Evolutionary conservation across 2,888 invertebrate species (phyloP).

Genomic region (Macrosoma leucophasiata): DNA sequence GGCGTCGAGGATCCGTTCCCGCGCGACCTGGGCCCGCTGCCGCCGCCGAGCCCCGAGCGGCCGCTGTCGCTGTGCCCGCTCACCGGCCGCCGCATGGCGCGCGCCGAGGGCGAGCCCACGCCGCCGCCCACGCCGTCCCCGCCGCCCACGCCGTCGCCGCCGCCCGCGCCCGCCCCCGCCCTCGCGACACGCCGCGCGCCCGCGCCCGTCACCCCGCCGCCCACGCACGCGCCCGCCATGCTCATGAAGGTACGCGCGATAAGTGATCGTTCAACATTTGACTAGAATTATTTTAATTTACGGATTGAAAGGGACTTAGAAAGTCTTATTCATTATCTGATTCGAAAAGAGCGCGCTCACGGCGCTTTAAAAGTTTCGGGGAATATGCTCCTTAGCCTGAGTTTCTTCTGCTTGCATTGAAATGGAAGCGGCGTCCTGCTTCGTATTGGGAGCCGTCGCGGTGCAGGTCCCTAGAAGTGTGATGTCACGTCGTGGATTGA

Average conservation of each 20-base stretch:
- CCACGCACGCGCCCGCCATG: conserved; percentile 37
- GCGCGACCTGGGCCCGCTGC: conserved; percentile 57
- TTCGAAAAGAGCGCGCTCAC: no score
- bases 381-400: no score
- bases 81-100: conserved; percentile 60
- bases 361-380: no score
- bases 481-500: no score
- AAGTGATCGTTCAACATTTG: no score
- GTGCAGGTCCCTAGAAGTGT: no score
- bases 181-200: conserved; percentile 26
- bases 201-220: conserved; percentile 23
- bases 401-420: no score
- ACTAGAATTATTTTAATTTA: no score
- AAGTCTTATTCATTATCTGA: no score
- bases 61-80: conserved; percentile 80
- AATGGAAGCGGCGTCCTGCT: no score
- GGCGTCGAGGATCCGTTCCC: conserved; percentile 80
- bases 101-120: conserved; percentile 78
- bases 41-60: conserved; percentile 78
- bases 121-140: conserved; percentile 73
- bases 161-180: conserved; percentile 24
- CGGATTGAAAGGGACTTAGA: no score
- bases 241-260: conserved; percentile 65
- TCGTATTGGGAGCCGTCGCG: no score
- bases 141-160: conserved; percentile 39